A percentile compares a stretch with the other conserved stretches of the same genome.
Conservation (phyloP, 2,888 invertebrate genomes). For the Coenonympha glycerion region DNA sequence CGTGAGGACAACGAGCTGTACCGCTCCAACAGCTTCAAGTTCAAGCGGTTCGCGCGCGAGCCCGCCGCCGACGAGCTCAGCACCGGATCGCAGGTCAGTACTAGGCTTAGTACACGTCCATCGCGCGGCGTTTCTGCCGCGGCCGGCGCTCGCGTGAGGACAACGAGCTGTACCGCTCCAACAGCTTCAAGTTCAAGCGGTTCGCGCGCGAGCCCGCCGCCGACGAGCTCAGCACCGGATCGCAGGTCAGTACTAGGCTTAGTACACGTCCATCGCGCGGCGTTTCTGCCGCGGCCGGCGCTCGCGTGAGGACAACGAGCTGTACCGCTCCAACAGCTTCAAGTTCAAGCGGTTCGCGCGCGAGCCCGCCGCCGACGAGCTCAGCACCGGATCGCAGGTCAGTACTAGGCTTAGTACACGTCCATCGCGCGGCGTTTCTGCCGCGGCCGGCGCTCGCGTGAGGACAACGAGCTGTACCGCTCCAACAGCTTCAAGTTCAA, state of each 20-base stretch:
- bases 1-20: constrained; percentile 89
- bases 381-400: constrained; percentile 82
- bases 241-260: constrained; percentile 78
- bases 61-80: constrained; percentile 80
- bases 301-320: constrained; percentile 85
- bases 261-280: constrained; percentile 78
- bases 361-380: constrained; percentile 79
- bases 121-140: constrained; percentile 85
- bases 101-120: constrained; percentile 58
- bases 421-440: too few species aligned
- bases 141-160: constrained; percentile 82
- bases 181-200: constrained; percentile 91
- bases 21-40: constrained; percentile 91
- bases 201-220: constrained; percentile 82
- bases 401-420: too few species aligned
- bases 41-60: constrained; percentile 85
- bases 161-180: constrained; percentile 90
- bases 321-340: constrained; percentile 91
- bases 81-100: constrained; percentile 80
- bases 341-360: constrained; percentile 89
- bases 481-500: too few species aligned
- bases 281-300: constrained; percentile 84
- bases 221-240: constrained; percentile 79
- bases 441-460: too few species aligned
- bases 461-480: too few species aligned